Base-by-base conservation (phyloP, 2,888 invertebrate species). In the Phortica magna region DNA sequence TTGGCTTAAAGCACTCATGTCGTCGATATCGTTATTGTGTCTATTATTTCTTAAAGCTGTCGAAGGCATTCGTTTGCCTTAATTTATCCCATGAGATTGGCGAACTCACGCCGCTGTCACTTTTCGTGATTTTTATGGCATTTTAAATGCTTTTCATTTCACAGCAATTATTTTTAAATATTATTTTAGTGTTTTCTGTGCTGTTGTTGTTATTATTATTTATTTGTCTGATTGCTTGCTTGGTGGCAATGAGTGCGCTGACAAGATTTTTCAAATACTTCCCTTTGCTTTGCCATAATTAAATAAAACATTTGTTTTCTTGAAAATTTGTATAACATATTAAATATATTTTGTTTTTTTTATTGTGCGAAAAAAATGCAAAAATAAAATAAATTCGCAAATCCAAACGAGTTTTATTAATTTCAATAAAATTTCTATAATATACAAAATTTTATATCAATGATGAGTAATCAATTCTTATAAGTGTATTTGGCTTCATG, bases 51-150 rank as follows among this genome's bases (percentile, higher is more conserved):
- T 48, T 48, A 14, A 48, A 48, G 48, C 19, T 31, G n/a, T 71
- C 31, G 70, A 53, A 71, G 70, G 70, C 39, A 53, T 71, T 22
- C 14, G 12, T 12, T 64, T 19, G 70, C 31, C 12, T 71, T 53
- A 71, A 71, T 71, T 71, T 71, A 71, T 71, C 70, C 22, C 70
- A 71, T 55, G 31, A 71, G 70, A 71, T 71, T 71, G 41, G 43
- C 19, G 48, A 48, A 48, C 48, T 64, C 31, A 14, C 10, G 68
- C 10, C 67, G 42, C 43, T 19, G 43, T 67, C 61, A 64, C 12
- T 64, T 39, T 64, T 22, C 31, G n/a, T 22, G 75, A 76, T 80
- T 79, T 82, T 81, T 83, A 83, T 82, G 88, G 88, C 77, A 31
- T 73, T 79, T 78, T 77, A 64, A 79, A 81, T 75, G 78, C 41